Percentiles rank a stretch among this genome's conserved stretches.
Evolutionary conservation across 2,888 invertebrate genomes (phyloP).

Genomic region (Ennomos erosarius): DNA sequence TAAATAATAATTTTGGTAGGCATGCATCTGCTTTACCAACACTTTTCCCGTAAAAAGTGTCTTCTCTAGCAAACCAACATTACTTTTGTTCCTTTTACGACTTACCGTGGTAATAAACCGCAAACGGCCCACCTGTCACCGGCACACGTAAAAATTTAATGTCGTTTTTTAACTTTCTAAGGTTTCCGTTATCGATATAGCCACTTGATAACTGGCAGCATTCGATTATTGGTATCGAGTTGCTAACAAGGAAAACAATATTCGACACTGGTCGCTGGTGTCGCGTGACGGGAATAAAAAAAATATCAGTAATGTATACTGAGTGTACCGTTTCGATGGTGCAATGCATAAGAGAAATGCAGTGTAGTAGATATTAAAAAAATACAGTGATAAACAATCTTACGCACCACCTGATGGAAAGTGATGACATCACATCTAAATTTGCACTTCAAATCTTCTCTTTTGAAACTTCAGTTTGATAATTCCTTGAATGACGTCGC

Average conservation of each 20-base stretch:
- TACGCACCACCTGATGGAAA: too few species aligned
- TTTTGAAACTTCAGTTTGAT: too few species aligned
- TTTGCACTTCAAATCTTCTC: too few species aligned
- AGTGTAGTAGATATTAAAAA: not conserved
- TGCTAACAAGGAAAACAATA: constrained; percentile 78
- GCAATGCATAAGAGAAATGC: constrained; percentile 22
- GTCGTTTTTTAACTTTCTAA: constrained; percentile 62
- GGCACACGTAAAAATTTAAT: constrained; percentile 56
- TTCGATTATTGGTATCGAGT: constrained; percentile 74
- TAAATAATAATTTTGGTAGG: too few species aligned
- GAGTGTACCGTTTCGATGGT: constrained; percentile 44
- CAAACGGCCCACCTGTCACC: constrained; percentile 51
- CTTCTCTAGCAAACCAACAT: constrained; percentile 12
- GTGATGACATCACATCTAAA: too few species aligned
- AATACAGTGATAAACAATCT: too few species aligned
- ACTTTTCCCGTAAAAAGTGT: not conserved
- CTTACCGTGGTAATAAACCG: constrained; percentile 23
- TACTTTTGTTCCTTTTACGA: constrained; percentile 19
- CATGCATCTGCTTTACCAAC: not conserved
- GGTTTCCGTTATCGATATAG: constrained; percentile 77
- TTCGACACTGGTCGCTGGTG: constrained; percentile 73
- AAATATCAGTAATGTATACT: constrained; percentile 63
- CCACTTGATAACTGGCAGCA: constrained; percentile 28
- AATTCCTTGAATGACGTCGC: too few species aligned
- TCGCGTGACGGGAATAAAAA: constrained; percentile 67